Percentiles rank a stretch among this genome's conserved stretches.
These are phyloP conservation scores for Drosophila affinis DNA, from an alignment of 2,888 invertebrate species.

Conservation along the genomic window DNA sequence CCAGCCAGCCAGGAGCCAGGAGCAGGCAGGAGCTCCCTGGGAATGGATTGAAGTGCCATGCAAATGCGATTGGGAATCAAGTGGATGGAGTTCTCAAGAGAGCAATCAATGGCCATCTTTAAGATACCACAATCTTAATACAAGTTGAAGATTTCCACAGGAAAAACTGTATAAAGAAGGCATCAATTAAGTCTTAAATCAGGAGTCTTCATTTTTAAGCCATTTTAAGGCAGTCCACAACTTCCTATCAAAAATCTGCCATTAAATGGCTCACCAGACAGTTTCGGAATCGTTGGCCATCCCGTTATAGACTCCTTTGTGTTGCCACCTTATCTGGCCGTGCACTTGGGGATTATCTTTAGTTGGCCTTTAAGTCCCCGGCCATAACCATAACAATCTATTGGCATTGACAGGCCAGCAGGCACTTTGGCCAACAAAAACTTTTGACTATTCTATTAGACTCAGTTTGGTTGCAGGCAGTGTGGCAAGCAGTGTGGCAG, in stretches of 20 bases:
- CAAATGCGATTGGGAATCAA: not conserved
- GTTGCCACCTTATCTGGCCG: slow-evolving; percentile 24
- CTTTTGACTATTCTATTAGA: slow-evolving; percentile 52
- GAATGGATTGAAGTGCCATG: not conserved
- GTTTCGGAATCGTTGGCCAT: not conserved
- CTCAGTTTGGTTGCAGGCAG: slow-evolving; percentile 50
- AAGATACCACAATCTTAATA: not conserved
- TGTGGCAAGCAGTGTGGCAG: not conserved
- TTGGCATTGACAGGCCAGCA: slow-evolving; percentile 50
- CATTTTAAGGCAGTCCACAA: not conserved
- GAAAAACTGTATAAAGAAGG: not conserved
- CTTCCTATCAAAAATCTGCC: not conserved
- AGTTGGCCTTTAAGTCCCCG: not conserved
- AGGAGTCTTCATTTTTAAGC: not conserved
- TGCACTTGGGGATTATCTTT: slow-evolving; percentile 30
- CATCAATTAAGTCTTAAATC: too few species aligned
- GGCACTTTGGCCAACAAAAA: slow-evolving; percentile 31
- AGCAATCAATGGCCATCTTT: not conserved
- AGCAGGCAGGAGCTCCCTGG: not conserved
- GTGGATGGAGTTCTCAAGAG: not conserved
- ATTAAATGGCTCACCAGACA: not conserved
- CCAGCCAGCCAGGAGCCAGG: not conserved
- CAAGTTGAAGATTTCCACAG: not conserved
- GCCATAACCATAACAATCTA: slow-evolving; percentile 52
- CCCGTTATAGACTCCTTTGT: not conserved